These are phyloP conservation scores for Mechanitis mazaeus DNA, from an alignment of 2,888 invertebrate genomes.

Conservation along the genomic window DNA sequence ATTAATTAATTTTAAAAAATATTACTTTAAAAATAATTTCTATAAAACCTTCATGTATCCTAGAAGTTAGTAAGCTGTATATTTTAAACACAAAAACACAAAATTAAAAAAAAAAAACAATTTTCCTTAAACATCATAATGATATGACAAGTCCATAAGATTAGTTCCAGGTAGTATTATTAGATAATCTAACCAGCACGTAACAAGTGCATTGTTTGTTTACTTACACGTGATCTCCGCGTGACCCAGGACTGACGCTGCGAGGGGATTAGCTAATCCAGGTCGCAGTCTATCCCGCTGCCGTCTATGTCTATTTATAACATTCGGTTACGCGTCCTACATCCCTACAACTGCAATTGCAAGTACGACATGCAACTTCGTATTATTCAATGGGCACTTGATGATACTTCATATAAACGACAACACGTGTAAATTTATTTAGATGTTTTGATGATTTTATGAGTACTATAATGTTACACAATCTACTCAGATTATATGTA, in stretches of 20 bases:
- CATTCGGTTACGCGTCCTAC: slow-evolving; percentile 37
- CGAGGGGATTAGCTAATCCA: slow-evolving; percentile 52
- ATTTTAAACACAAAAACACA: no score
- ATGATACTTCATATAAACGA: slow-evolving; percentile 3
- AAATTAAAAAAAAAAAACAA: neutral
- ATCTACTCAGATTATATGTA: no score
- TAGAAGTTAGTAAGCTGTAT: no score
- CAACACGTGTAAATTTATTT: slow-evolving; percentile 2
- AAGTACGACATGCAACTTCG: slow-evolving; percentile 33
- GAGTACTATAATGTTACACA: no score
- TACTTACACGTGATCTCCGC: slow-evolving; percentile 37
- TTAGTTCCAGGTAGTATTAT: slow-evolving; percentile 6
- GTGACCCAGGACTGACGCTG: slow-evolving; percentile 40
- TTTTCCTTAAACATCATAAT: neutral
- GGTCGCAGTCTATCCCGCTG: slow-evolving; percentile 46
- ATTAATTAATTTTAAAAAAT: no score
- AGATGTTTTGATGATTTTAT: neutral
- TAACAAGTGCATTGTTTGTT: slow-evolving; percentile 35
- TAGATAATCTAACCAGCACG: neutral
- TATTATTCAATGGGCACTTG: slow-evolving; percentile 24
- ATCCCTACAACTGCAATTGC: slow-evolving; percentile 37
- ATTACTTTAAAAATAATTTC: no score
- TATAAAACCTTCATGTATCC: no score
- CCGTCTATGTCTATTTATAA: slow-evolving; percentile 48
- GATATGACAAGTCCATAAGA: neutral